phyloP scores from a whole-genome alignment of 2,888 invertebrate genomes.

The Epirrhoe tristata region DNA sequence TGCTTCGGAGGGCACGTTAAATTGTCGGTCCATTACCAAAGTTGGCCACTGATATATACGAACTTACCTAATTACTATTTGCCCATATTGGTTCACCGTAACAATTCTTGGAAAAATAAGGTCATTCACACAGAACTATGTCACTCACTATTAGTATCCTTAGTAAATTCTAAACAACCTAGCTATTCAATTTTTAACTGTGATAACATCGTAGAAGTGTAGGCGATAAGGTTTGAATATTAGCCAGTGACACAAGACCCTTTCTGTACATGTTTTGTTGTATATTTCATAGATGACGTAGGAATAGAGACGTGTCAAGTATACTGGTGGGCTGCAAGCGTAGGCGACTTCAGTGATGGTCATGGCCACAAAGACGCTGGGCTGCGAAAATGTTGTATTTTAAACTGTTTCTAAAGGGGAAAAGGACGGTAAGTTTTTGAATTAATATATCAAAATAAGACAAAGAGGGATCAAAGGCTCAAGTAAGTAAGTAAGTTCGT shows the following conservation, averaged over 20 bases:
- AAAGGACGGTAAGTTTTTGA: background rate
- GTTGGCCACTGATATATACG: too few species aligned
- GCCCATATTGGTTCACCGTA: too few species aligned
- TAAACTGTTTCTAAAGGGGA: background rate
- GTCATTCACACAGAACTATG: too few species aligned
- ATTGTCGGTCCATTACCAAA: too few species aligned
- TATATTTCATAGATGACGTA: constrained; percentile 39
- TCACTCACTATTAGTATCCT: too few species aligned
- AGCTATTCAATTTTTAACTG: constrained; percentile 20
- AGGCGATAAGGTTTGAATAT: constrained; percentile 63
- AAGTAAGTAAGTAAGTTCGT: too few species aligned
- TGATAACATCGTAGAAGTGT: constrained; percentile 50
- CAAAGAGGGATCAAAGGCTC: too few species aligned
- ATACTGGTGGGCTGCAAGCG: constrained; percentile 56
- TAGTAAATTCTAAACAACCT: too few species aligned
- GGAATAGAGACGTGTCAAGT: constrained; percentile 51
- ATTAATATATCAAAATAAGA: too few species aligned
- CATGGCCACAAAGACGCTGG: constrained; percentile 57
- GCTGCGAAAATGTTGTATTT: constrained; percentile 39
- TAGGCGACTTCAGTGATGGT: constrained; percentile 69
- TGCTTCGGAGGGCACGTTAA: too few species aligned
- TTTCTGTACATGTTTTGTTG: constrained; percentile 45
- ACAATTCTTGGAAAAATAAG: too few species aligned
- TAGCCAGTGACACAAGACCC: constrained; percentile 55
- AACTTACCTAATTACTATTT: too few species aligned